phyloP scores from a whole-genome alignment of 2,113 vertebrate genomes.

The Andinoacara biseriatus region DNA sequence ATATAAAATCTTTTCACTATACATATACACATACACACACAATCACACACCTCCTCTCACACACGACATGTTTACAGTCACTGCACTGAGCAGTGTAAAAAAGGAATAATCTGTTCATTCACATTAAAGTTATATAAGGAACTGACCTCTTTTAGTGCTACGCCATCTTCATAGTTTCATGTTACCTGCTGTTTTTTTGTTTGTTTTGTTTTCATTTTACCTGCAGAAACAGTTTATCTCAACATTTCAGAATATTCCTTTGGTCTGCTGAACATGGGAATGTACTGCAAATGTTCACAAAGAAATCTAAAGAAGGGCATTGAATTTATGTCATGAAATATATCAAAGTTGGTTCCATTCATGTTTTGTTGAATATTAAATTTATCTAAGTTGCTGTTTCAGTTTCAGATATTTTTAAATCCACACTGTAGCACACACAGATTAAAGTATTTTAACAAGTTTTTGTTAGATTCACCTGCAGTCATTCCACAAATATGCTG shows the following conservation, averaged over 20 bases:
- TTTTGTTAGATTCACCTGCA: neutral
- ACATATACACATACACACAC: neutral
- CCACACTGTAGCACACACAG: neutral
- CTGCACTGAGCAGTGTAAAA: slow-evolving; percentile 7
- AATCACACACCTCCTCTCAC: neutral
- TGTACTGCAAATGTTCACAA: neutral
- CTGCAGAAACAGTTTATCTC: neutral
- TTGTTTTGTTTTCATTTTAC: neutral
- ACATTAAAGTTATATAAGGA: slow-evolving; percentile 45
- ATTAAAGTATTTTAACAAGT: neutral
- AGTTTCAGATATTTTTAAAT: neutral
- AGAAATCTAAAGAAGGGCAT: neutral
- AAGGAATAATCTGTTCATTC: slow-evolving; percentile 52
- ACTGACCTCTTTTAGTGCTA: neutral
- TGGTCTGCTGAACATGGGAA: neutral
- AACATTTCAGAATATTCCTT: neutral
- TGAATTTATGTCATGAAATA: neutral
- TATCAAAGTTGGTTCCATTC: neutral
- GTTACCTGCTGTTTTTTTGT: neutral
- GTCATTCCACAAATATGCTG: neutral
- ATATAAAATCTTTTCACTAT: neutral
- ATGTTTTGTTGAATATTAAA: neutral
- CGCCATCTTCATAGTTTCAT: neutral
- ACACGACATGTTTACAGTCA: slow-evolving; percentile 8
- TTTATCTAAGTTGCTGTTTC: neutral